These are phyloP conservation scores for Pentalonia nigronervosa DNA, from an alignment of 1,140 invertebrate species.

Conservation along the genomic window DNA sequence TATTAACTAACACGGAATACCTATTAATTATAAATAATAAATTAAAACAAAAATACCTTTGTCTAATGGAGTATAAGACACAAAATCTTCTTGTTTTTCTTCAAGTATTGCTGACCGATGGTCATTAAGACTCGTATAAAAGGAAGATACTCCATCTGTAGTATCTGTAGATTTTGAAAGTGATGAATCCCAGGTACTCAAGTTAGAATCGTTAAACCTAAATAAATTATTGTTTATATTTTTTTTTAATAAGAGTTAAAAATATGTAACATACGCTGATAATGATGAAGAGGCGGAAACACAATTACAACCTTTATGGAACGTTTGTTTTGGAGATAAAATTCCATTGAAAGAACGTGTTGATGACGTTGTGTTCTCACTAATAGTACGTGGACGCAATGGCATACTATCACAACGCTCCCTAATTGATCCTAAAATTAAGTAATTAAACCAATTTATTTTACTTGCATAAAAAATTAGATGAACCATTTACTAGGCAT, in stretches of 20 bases:
- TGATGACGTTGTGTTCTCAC: conserved; percentile 60
- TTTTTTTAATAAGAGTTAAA: neutral
- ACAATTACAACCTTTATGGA: conserved; percentile 53
- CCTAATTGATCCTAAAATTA: conserved; percentile 62
- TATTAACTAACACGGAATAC: too few species aligned
- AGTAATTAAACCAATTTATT: neutral
- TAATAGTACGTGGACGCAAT: conserved; percentile 60
- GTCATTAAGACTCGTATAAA: conserved; percentile 46
- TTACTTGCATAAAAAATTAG: neutral
- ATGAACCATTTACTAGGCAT: neutral
- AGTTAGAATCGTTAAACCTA: conserved; percentile 46
- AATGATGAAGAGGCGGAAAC: conserved; percentile 32
- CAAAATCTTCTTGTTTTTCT: conserved; percentile 55
- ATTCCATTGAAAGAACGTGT: conserved; percentile 44
- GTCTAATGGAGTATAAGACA: conserved; percentile 50
- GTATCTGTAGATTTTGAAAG: conserved; percentile 43
- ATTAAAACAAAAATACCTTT: conserved; percentile 14
- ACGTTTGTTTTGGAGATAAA: conserved; percentile 52
- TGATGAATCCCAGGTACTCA: conserved; percentile 9
- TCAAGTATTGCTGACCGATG: conserved; percentile 51
- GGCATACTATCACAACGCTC: conserved; percentile 80
- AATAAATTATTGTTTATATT: neutral
- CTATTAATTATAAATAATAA: neutral
- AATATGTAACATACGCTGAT: conserved; percentile 10
- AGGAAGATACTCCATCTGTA: conserved; percentile 38